Evolutionary conservation across 2,113 vertebrate genomes (phyloP), one percentile per base, ranked within the genome.

Genomic region (Semicossyphus pulcher): DNA sequence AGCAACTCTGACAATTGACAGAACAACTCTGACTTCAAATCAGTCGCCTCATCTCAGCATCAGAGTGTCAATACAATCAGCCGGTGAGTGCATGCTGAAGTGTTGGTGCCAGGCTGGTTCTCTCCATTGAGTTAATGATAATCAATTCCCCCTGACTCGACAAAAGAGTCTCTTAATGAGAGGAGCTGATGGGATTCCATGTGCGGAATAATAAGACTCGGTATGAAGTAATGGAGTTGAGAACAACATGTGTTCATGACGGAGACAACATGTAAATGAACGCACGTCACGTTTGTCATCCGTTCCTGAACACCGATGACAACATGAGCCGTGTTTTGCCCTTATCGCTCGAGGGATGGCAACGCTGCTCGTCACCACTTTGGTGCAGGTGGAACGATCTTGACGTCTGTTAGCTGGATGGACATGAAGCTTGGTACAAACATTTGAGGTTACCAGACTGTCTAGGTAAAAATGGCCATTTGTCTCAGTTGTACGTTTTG

Each of bases 51-150:
- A 64, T 80, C 58, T 48, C 49, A 3, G 58, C 67, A 20, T 42
- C 32, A 14, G 29, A 20, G 53, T 57, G 21, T 69, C 62, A 21
- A 86, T 78, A 75, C 65, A 34, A 71, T 66, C 65, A 73, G 53
- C 25, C 49, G 2, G 9, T 28, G 51, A 74, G 76, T 59, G 59
- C 39, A 42, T 0, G 62, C 34, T 61, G 70, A 59, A 59, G 79
- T 61, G 63, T n/a, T 26, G 47, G 65, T 1, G 62, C 20, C 26
- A 0, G 61, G 7, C 41, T 15, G 36, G n/a, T 29, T 54, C 34
- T 39, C n/a, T 37, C 62, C 60, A 52, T 1, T 16, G 31, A 72
- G 56, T 59, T 51, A 56, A 81, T 49, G 63, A 47, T 56, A 76
- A 79, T 80, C 56, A 59, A 77, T 85, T 11, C 54, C 0, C 29